Evolutionary conservation across 2,797 vertebrate genomes (phyloP).

Genomic region (Lycodopsis pacificus): DNA sequence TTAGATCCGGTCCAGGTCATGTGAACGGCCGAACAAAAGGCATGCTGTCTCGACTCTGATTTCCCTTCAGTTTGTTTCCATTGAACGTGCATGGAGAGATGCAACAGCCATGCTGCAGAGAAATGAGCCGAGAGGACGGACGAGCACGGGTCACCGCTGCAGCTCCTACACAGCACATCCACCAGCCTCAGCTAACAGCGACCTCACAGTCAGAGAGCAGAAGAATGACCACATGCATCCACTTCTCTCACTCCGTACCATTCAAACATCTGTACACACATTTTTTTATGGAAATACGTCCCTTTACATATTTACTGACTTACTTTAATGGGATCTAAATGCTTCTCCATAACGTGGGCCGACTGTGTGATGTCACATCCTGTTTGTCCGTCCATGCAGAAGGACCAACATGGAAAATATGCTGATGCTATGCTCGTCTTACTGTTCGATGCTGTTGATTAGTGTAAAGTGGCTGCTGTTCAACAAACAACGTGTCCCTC

Average conservation of each 20-base stretch:
- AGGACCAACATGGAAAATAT: neutral
- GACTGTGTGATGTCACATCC: neutral
- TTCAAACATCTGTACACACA: neutral
- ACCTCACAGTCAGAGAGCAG: neutral
- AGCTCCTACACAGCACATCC: neutral
- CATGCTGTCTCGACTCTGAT: neutral
- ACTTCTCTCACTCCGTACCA: neutral
- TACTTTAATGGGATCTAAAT: neutral
- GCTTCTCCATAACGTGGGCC: neutral
- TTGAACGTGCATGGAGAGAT: neutral
- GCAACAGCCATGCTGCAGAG: neutral
- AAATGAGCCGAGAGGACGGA: neutral
- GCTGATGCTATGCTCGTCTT: neutral
- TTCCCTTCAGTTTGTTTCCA: neutral
- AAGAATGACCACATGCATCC: neutral
- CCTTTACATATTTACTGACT: neutral
- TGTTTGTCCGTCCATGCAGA: neutral
- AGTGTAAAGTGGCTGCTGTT: too few species aligned
- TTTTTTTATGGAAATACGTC: conserved; percentile 1
- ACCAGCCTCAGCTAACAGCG: too few species aligned
- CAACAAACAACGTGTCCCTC: too few species aligned
- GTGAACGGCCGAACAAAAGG: neutral
- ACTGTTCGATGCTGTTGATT: too few species aligned
- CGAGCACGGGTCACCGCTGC: conserved; percentile 7
- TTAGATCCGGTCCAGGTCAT: neutral